Conservation (phyloP, 2,113 vertebrate genomes). For the Mugil cephalus region DNA sequence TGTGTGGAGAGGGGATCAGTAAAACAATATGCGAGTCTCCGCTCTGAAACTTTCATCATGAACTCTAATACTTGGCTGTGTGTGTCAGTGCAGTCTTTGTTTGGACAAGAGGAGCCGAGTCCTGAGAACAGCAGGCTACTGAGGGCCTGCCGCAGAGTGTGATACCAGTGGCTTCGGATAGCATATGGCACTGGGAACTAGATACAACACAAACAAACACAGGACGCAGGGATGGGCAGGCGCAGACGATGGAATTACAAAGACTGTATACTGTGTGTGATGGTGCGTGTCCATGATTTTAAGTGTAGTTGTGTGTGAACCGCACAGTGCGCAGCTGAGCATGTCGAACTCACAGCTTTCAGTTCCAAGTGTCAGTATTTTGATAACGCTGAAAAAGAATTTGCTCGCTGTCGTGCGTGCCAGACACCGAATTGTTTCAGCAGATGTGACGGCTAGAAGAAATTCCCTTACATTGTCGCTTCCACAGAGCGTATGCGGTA, state of each 20-base stretch:
- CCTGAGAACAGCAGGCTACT: conserved; percentile 76
- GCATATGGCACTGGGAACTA: conserved; percentile 73
- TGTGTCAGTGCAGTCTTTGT: conserved; percentile 70
- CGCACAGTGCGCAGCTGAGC: conserved; percentile 1
- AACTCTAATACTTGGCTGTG: conserved; percentile 41
- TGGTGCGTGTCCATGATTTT: conserved; percentile 3
- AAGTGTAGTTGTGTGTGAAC: background rate
- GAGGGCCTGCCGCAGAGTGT: conserved; percentile 57
- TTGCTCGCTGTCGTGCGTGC: background rate
- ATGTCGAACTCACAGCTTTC: background rate
- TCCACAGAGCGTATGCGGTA: background rate
- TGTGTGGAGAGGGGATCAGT: conserved; percentile 41
- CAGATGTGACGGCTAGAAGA: background rate
- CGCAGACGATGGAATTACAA: conserved; percentile 67
- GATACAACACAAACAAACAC: conserved; percentile 76
- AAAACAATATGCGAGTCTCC: conserved; percentile 53
- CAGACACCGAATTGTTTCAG: background rate
- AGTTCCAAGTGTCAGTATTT: conserved; percentile 9
- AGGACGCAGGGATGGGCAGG: conserved; percentile 53
- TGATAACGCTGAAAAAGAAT: conserved; percentile 3
- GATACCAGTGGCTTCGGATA: conserved; percentile 56
- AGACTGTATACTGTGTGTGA: conserved; percentile 13
- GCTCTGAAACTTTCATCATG: conserved; percentile 55
- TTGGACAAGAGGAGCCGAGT: conserved; percentile 61
- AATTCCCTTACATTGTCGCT: background rate